Conservation (phyloP, 2,888 invertebrate species). For the Andrena bucephala region DNA sequence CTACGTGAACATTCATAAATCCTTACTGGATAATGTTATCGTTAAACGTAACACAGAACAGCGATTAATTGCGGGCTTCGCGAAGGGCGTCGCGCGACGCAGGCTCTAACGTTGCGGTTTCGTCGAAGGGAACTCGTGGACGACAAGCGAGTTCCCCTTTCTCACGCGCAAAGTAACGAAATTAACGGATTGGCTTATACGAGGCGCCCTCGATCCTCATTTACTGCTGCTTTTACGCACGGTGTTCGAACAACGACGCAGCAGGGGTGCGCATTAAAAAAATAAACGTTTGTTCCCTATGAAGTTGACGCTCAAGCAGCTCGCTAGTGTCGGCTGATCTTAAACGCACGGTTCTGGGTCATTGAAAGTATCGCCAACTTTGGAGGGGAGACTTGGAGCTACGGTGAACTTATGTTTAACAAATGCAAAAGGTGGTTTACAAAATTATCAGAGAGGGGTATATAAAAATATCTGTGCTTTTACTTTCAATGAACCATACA, state of each 20-base stretch:
- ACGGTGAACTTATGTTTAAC: constrained; percentile 6
- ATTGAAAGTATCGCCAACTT: constrained; percentile 22
- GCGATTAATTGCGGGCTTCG: constrained; percentile 7
- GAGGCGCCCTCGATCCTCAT: constrained; percentile 23
- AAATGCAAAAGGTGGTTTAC: constrained; percentile 1
- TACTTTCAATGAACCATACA: constrained; percentile 28
- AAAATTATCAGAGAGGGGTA: background rate
- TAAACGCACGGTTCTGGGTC: constrained; percentile 16
- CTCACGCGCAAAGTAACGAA: background rate
- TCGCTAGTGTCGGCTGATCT: constrained; percentile 27
- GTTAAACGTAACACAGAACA: constrained; percentile 31
- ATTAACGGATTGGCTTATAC: constrained; percentile 20
- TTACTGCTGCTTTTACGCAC: background rate
- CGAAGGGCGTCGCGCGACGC: background rate
- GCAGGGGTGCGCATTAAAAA: constrained; percentile 49
- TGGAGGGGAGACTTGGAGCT: background rate
- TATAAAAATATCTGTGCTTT: constrained; percentile 1
- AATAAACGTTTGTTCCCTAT: constrained; percentile 58
- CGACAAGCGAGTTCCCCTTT: constrained; percentile 2
- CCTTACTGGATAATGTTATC: constrained; percentile 14
- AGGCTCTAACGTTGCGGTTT: constrained; percentile 6
- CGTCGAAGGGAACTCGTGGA: background rate
- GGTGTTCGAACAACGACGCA: constrained; percentile 5
- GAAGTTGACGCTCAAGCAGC: constrained; percentile 29
- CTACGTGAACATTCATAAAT: constrained; percentile 9